Percentiles rank a stretch among this genome's conserved stretches.
These are phyloP conservation scores for Caiman crocodilus DNA, from an alignment of 2,797 vertebrate genomes.

Conservation along the genomic window DNA sequence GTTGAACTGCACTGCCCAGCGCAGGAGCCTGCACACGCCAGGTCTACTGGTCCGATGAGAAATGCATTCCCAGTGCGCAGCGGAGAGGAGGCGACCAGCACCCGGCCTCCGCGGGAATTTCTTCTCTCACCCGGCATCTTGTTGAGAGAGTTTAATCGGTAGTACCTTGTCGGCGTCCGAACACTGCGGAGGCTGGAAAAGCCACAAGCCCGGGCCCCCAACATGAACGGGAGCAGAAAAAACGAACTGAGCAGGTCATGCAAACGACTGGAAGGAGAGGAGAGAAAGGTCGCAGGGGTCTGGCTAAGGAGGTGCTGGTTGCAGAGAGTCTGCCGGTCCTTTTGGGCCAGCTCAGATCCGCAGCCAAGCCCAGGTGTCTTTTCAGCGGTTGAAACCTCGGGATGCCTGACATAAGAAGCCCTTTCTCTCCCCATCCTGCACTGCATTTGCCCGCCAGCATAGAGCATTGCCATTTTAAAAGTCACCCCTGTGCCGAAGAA, in stretches of 20 bases:
- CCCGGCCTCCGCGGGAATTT: not conserved
- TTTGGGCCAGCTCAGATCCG: constrained; percentile 11
- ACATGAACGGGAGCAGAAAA: not conserved
- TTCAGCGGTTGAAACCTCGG: not conserved
- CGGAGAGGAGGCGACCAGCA: not conserved
- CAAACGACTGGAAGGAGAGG: not conserved
- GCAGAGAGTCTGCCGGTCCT: not conserved
- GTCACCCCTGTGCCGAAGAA: not conserved
- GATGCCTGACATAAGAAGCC: constrained; percentile 47
- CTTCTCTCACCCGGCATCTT: not conserved
- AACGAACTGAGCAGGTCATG: not conserved
- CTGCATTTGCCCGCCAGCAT: constrained; percentile 76
- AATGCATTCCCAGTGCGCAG: accelerated
- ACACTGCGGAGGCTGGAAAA: not conserved
- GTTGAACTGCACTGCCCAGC: not conserved
- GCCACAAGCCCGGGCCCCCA: not conserved
- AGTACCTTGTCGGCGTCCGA: constrained; percentile 52
- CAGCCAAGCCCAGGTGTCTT: not conserved
- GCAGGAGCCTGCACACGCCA: not conserved
- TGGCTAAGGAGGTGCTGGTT: not conserved
- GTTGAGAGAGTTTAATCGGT: not conserved
- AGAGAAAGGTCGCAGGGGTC: not conserved
- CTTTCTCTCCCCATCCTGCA: not conserved
- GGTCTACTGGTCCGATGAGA: not conserved
- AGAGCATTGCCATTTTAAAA: constrained; percentile 42